Conservation (phyloP, 1,140 invertebrate genomes). For the Solenopsis fugax region DNA sequence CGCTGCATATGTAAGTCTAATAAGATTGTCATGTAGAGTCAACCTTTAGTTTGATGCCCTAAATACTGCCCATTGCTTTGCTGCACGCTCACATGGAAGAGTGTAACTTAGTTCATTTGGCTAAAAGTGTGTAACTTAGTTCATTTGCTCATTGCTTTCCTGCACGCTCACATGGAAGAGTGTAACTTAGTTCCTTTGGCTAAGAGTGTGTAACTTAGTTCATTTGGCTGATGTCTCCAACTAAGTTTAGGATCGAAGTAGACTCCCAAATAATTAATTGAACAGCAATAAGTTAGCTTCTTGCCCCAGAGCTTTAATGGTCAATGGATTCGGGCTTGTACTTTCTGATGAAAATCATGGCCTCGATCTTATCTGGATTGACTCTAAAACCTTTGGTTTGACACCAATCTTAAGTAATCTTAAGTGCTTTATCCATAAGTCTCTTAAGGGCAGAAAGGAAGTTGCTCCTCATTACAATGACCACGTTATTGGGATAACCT, state of each 20-base stretch:
- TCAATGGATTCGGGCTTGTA: not conserved
- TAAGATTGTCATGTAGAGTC: too few relatives aligned
- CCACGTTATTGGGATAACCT: not conserved
- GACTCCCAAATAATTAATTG: not conserved
- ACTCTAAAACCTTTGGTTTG: too few relatives aligned
- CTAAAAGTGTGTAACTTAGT: too few relatives aligned
- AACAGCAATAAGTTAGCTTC: not conserved
- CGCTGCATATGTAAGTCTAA: not conserved
- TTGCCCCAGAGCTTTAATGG: not conserved
- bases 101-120: too few relatives aligned
- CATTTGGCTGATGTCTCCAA: not conserved
- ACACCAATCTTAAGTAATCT: not conserved
- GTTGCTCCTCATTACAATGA: not conserved
- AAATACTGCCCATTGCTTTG: too few relatives aligned
- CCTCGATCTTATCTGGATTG: not conserved
- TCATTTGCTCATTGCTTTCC: too few relatives aligned
- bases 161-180: too few relatives aligned
- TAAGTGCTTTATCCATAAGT: not conserved
- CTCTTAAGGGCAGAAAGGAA: not conserved
- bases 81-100: too few relatives aligned
- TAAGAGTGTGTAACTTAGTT: too few relatives aligned
- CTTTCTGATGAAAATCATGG: not conserved
- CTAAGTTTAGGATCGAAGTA: not conserved
- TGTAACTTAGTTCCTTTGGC: too few relatives aligned
- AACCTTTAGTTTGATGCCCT: too few relatives aligned